A percentile compares a stretch with the other conserved stretches of the same genome.
These are phyloP conservation scores for Tiliqua scincoides DNA, from an alignment of 2,113 vertebrate genomes.

Conservation along the genomic window DNA sequence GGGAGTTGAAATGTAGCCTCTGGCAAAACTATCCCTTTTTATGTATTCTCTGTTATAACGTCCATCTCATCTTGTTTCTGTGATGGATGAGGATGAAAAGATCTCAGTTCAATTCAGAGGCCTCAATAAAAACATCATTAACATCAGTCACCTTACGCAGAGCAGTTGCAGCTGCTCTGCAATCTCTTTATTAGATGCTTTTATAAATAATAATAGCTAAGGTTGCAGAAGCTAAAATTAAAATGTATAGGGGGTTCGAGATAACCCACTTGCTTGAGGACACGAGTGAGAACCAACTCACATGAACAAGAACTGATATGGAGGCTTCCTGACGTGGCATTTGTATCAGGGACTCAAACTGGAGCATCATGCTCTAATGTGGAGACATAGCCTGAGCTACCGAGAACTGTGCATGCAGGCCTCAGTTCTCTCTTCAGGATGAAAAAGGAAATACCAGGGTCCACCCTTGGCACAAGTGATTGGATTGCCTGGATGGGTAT, in stretches of 20 bases:
- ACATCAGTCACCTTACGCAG: slow-evolving; percentile 49
- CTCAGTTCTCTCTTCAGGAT: background rate
- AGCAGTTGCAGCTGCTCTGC: slow-evolving; percentile 49
- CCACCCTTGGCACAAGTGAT: background rate
- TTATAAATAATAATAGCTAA: slow-evolving; percentile 39
- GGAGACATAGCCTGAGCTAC: background rate
- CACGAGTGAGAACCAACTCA: background rate
- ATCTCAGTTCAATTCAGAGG: slow-evolving; percentile 25
- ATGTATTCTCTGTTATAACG: slow-evolving; percentile 31
- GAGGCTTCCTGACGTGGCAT: background rate
- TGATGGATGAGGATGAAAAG: slow-evolving; percentile 39
- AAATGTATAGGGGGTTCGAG: slow-evolving; percentile 37
- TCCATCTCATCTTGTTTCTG: slow-evolving; percentile 28
- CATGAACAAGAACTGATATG: background rate
- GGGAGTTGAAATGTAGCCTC: background rate
- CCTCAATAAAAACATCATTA: slow-evolving; percentile 47
- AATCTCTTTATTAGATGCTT: slow-evolving; percentile 36
- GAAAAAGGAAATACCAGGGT: no score
- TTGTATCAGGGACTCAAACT: background rate
- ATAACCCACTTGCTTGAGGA: slow-evolving; percentile 41
- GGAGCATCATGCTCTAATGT: background rate
- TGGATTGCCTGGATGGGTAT: background rate
- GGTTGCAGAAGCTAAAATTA: slow-evolving; percentile 17
- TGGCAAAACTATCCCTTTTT: slow-evolving; percentile 10
- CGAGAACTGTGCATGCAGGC: background rate